phyloP scores from a whole-genome alignment of 2,888 invertebrate species.

The Erynnis tages region DNA sequence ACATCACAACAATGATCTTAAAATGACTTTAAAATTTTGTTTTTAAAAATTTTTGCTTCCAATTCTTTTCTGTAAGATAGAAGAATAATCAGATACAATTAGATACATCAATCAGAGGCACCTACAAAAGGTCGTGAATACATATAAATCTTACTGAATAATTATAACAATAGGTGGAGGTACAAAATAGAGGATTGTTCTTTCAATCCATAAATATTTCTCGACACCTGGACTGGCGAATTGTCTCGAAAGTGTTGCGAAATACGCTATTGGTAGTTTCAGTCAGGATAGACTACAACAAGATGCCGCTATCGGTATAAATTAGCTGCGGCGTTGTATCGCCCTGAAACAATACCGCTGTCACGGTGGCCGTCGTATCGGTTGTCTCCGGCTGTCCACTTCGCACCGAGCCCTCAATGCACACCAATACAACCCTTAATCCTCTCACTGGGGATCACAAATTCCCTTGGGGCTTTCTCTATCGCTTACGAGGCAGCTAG shows the following conservation, averaged over 20 bases:
- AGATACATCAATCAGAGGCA: too few relatives aligned
- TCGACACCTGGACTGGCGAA: constrained; percentile 13
- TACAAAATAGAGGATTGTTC: background rate
- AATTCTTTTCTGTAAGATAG: too few relatives aligned
- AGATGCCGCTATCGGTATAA: constrained; percentile 70
- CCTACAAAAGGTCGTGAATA: too few relatives aligned
- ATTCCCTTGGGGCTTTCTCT: constrained; percentile 38
- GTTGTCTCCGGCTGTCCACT: constrained; percentile 53
- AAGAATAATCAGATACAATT: too few relatives aligned
- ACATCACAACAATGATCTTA: background rate
- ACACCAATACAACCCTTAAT: constrained; percentile 25
- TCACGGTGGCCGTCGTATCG: constrained; percentile 67
- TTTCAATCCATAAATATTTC: constrained; percentile 13
- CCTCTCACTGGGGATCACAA: constrained; percentile 36
- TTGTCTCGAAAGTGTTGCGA: constrained; percentile 21
- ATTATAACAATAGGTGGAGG: background rate
- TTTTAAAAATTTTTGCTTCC: too few relatives aligned
- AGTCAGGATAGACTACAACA: constrained; percentile 50
- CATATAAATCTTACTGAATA: background rate
- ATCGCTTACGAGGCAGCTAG: constrained; percentile 54
- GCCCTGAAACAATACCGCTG: constrained; percentile 68
- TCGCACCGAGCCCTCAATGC: constrained; percentile 39
- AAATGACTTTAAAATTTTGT: too few relatives aligned
- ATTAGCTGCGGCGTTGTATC: constrained; percentile 67
- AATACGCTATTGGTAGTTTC: constrained; percentile 23